phyloP scores from a whole-genome alignment of 2,113 vertebrate genomes.

The Microcebus ravelobensis region DNA sequence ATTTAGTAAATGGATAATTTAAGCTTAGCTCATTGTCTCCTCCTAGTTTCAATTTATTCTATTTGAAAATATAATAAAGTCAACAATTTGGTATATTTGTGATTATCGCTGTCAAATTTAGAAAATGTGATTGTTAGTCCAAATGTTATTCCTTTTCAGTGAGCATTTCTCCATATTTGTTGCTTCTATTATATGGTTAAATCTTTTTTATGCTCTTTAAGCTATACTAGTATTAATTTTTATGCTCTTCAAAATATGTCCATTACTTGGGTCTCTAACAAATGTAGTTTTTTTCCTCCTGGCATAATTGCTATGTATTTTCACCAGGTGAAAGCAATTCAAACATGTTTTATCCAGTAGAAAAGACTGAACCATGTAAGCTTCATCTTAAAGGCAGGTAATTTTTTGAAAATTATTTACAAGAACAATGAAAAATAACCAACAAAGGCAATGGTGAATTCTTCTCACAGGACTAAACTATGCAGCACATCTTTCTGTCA shows the following conservation, averaged over 20 bases:
- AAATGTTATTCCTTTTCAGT: not conserved
- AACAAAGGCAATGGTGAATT: conserved; percentile 9
- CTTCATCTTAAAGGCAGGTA: not conserved
- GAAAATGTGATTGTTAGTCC: conserved; percentile 28
- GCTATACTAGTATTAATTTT: conserved; percentile 24
- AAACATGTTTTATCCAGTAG: not conserved
- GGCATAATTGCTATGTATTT: not conserved
- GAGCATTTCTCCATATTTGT: not conserved
- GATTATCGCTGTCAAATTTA: not conserved
- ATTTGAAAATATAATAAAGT: conserved; percentile 7
- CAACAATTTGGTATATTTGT: not conserved
- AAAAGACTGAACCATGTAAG: not conserved
- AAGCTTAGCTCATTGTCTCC: not conserved
- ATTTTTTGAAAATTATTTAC: not conserved
- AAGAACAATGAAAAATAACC: not conserved
- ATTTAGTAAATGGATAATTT: not conserved
- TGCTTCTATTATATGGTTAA: not conserved
- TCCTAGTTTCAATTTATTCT: conserved; percentile 31
- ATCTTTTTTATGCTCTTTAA: not conserved
- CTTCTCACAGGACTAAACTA: not conserved
- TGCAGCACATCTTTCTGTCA: not conserved
- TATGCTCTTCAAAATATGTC: not conserved
- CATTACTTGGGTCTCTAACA: not conserved
- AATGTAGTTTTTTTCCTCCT: not conserved
- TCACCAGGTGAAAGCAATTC: conserved; percentile 18